phyloP scores from a whole-genome alignment of 2,113 vertebrate species.

The Mus pahari region DNA sequence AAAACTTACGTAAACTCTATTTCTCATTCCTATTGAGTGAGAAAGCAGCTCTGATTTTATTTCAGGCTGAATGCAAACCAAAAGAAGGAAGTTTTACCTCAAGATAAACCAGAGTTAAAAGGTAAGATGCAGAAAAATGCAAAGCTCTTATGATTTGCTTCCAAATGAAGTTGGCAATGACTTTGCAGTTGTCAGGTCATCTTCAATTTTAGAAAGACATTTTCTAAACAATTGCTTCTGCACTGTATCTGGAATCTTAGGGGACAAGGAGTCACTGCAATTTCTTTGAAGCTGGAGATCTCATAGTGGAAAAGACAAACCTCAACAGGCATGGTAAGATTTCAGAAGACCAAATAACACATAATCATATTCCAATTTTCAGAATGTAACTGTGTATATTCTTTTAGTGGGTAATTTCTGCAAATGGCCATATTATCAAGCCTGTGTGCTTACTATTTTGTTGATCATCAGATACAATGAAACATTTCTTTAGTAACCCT shows the following conservation, averaged over 20 bases:
- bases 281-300: constrained; percentile 40
- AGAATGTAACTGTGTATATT: not conserved
- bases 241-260: not conserved
- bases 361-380: constrained; percentile 9
- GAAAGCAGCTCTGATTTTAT: not conserved
- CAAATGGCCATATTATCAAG: constrained; percentile 26
- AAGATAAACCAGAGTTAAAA: constrained; percentile 2
- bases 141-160: constrained; percentile 39
- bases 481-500: not conserved
- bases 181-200: constrained; percentile 36
- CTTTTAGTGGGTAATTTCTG: constrained; percentile 46
- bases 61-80: constrained; percentile 26
- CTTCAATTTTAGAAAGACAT: constrained; percentile 47
- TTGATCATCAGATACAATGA: constrained; percentile 5
- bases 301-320: constrained; percentile 36
- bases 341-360: constrained; percentile 14
- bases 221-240: constrained; percentile 39
- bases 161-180: constrained; percentile 16
- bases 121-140: not conserved
- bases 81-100: not conserved
- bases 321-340: not conserved
- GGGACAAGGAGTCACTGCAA: not conserved
- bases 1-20: not conserved
- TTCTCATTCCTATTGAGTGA: not conserved
- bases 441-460: constrained; percentile 3